These are phyloP conservation scores for Tribolium madens DNA, from an alignment of 1,140 invertebrate species.

Conservation along the genomic window DNA sequence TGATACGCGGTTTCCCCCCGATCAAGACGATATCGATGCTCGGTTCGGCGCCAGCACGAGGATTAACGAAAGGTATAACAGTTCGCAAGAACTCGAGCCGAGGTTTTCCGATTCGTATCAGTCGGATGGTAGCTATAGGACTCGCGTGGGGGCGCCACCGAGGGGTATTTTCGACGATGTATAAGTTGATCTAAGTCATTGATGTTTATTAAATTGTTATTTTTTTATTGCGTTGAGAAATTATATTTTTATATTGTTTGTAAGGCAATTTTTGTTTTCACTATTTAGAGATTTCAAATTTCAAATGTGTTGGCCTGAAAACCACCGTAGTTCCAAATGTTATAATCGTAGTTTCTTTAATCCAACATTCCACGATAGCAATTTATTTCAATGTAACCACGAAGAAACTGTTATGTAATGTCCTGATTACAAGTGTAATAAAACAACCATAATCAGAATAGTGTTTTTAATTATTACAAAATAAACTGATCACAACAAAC, in stretches of 20 bases:
- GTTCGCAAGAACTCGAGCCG: conserved; percentile 63
- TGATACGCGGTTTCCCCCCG: conserved; percentile 67
- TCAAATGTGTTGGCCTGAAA: background rate
- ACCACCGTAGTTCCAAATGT: background rate
- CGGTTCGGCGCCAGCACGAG: conserved; percentile 72
- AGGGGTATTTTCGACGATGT: conserved; percentile 89
- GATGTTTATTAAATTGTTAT: conserved; percentile 13
- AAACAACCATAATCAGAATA: conserved; percentile 10
- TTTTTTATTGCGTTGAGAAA: conserved; percentile 4
- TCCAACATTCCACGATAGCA: conserved; percentile 3
- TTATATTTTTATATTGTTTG: conserved; percentile 29
- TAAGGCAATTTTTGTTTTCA: background rate
- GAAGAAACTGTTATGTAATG: background rate
- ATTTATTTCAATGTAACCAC: conserved; percentile 1
- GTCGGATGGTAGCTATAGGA: conserved; percentile 66
- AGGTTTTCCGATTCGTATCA: conserved; percentile 67
- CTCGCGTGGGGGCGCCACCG: conserved; percentile 75
- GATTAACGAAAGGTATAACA: conserved; percentile 61
- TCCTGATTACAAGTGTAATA: conserved; percentile 21
- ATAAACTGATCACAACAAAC: conserved; percentile 23
- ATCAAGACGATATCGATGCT: conserved; percentile 70
- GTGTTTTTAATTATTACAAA: conserved; percentile 21
- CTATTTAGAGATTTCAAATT: too few species aligned
- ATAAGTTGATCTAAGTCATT: conserved; percentile 52
- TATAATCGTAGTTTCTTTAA: background rate